phyloP scores from a whole-genome alignment of 2,888 invertebrate species.

The Eutolmus rufibarbis region DNA sequence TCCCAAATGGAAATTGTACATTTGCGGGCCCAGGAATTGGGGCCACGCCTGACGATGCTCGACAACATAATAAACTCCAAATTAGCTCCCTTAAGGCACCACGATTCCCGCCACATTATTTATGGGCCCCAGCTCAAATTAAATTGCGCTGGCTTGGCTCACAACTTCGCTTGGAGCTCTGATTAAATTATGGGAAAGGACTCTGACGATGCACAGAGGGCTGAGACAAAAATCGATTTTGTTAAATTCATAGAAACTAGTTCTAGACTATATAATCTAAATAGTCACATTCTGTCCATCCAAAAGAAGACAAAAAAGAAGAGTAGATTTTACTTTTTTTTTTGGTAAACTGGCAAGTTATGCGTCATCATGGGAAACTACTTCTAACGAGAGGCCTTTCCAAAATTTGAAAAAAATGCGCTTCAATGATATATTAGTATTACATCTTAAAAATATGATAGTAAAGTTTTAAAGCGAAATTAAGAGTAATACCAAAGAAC shows the following conservation, averaged over 20 bases:
- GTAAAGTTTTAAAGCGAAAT: too few species aligned
- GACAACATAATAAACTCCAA: constrained; percentile 16
- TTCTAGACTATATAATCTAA: neutral
- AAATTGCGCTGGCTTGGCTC: neutral
- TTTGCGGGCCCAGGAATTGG: neutral
- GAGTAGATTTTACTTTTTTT: too few species aligned
- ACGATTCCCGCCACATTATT: neutral
- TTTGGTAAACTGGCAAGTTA: too few species aligned
- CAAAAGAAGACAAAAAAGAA: too few species aligned
- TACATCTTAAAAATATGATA: too few species aligned
- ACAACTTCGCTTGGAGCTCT: neutral
- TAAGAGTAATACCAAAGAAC: too few species aligned
- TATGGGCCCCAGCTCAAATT: neutral
- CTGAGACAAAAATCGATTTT: neutral
- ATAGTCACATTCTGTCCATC: neutral
- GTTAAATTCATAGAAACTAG: neutral
- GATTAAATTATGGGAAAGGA: neutral
- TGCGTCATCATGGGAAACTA: too few species aligned
- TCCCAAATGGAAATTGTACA: constrained; percentile 17
- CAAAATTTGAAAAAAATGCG: too few species aligned
- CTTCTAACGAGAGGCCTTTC: too few species aligned
- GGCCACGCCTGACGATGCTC: neutral
- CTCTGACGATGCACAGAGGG: neutral
- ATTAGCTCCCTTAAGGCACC: neutral
- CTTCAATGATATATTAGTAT: too few species aligned